Conservation (phyloP, 2,113 vertebrate genomes). For the Antechinus flavipes region DNA sequence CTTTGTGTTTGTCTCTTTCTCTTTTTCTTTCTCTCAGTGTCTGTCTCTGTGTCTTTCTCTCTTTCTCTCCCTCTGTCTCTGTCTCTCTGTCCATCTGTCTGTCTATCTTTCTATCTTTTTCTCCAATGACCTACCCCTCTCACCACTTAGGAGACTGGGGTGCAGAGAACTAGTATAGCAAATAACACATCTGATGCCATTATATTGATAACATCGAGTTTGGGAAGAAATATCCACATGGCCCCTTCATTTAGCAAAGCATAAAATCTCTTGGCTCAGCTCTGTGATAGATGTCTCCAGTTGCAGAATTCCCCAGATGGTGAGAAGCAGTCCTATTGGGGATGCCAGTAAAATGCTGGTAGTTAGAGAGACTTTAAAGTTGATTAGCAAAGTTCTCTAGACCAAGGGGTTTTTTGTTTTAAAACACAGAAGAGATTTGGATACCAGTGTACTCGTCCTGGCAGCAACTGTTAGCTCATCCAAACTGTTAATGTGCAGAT, state of each 20-base stretch:
- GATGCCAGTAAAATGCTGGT: constrained; percentile 12
- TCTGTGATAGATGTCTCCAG: background rate
- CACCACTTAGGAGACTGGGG: background rate
- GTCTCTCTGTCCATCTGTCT: background rate
- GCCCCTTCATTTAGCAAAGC: background rate
- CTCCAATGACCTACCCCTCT: background rate
- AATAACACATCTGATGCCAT: background rate
- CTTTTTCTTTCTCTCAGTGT: too few relatives aligned
- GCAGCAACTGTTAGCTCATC: background rate
- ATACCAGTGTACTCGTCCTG: background rate
- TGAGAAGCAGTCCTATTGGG: background rate
- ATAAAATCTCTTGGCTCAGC: background rate
- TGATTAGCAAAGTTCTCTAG: background rate
- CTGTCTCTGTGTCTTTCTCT: too few relatives aligned
- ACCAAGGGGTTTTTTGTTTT: background rate
- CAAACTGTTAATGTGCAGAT: background rate
- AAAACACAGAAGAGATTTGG: background rate
- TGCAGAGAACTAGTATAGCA: background rate
- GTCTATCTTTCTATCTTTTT: background rate
- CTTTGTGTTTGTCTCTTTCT: too few relatives aligned
- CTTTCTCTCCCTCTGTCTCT: too few relatives aligned
- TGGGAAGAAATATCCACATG: background rate
- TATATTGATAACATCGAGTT: background rate
- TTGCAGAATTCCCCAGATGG: background rate
- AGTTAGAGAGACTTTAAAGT: background rate